These are phyloP conservation scores for Unio delphinus DNA, from an alignment of 2,888 invertebrate genomes.

Conservation along the genomic window DNA sequence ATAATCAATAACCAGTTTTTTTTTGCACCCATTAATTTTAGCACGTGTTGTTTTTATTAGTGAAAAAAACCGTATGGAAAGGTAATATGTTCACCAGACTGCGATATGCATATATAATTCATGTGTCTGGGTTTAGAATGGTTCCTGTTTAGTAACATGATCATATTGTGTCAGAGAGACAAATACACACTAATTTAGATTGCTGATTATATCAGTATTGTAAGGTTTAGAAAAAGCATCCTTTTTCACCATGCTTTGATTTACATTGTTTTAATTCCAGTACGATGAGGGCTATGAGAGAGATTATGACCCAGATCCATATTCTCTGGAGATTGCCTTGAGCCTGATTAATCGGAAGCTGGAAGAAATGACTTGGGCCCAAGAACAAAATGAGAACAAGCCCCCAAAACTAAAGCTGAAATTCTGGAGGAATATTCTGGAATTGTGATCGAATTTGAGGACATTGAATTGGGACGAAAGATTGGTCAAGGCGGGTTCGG, in stretches of 20 bases:
- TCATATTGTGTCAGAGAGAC: too few relatives aligned
- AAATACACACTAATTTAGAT: too few relatives aligned
- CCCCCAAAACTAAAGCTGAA: constrained; percentile 13
- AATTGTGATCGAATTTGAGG: constrained; percentile 19
- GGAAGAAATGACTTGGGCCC: constrained; percentile 9
- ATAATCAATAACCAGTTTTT: too few relatives aligned
- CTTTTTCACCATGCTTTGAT: background rate
- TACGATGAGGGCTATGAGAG: background rate
- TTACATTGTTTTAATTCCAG: background rate
- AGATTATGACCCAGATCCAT: constrained; percentile 1
- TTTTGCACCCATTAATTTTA: too few relatives aligned
- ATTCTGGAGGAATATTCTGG: constrained; percentile 18
- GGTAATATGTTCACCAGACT: too few relatives aligned
- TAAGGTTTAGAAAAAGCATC: too few relatives aligned
- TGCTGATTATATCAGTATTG: too few relatives aligned
- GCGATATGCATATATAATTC: too few relatives aligned
- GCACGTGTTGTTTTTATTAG: too few relatives aligned
- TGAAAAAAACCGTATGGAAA: too few relatives aligned
- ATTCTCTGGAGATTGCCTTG: constrained; percentile 4
- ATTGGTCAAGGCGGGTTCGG: constrained; percentile 39
- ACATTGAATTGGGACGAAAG: constrained; percentile 19
- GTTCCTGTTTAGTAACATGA: too few relatives aligned
- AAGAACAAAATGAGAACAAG: constrained; percentile 3
- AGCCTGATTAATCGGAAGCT: constrained; percentile 9
- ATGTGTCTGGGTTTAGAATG: too few relatives aligned